Evolutionary conservation across 2,888 invertebrate genomes (phyloP), one percentile per base, ranked within the genome.

Genomic region (Crepidodera aurea): DNA sequence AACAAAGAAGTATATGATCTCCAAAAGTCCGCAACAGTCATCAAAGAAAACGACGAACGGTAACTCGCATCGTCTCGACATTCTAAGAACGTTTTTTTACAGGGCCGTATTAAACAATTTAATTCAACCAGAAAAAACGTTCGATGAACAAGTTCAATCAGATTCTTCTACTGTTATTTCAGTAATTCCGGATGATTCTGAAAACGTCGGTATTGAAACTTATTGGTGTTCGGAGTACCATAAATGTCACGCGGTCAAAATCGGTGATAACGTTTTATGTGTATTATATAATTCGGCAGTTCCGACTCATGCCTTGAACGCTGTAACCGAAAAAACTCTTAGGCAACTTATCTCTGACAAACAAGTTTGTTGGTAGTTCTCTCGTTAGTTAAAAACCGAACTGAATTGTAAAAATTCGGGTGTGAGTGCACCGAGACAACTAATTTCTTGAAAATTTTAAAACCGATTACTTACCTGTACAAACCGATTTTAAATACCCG

Each of bases 181-280:
- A 22, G 64, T 66, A 34, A 66, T 69, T 51, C 25, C 56, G 6
- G 29, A 54, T 12, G 60, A 69, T n/a, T 74, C 77, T 48, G 70
- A 74, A 8, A 79, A 81, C 44, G 70, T 76, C 10, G 82, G 81
- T 5, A 81, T 81, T 65, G 92, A 92, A 81, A 88, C 90, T 0
- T 93, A 92, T 77, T 91, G 93, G 89, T 90, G 90, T 77, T 91
- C 92, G 0, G 93, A 94, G 75, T 92, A 92, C 77, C 91, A 93
- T 78, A 94, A 94, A 80, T 92, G 93, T 73, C 92, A 93, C 75
- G 91, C 91, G 0, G 83, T 89, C 15, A 87, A 87, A 75, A 83
- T 84, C 1, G 84, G 84, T 6, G 85, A 88, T 65, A 86, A 91
- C 71, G 81, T 93, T 59, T 84, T 93, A 64, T 92, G 91, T 75